Evolutionary conservation across 2,888 invertebrate genomes (phyloP).

Genomic region (Omphaloscelis lunosa): DNA sequence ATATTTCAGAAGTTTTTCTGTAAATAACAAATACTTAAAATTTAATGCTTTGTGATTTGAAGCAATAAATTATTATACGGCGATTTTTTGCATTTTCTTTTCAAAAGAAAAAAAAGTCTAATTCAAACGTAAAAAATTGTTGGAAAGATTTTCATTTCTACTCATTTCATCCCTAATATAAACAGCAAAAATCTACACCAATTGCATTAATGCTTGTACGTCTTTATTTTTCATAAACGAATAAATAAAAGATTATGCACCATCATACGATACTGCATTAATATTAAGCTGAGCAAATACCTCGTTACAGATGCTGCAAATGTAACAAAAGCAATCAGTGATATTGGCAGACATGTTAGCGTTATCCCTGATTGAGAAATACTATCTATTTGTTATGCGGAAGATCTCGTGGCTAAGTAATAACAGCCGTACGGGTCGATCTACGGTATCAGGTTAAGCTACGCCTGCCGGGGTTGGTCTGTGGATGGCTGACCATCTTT

Average conservation of each 20-base stretch:
- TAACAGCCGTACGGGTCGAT: no score
- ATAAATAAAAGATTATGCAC: background rate
- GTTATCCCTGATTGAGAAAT: constrained; percentile 37
- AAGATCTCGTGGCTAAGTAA: no score
- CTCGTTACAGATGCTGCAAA: background rate
- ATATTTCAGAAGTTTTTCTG: background rate
- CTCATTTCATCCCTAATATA: background rate
- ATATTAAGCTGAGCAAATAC: constrained; percentile 5
- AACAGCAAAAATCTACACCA: background rate
- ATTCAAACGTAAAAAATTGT: no score
- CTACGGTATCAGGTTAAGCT: no score
- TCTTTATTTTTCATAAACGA: background rate
- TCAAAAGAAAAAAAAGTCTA: background rate
- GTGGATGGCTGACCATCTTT: no score
- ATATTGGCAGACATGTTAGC: constrained; percentile 22
- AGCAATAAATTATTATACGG: background rate
- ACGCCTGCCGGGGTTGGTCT: no score
- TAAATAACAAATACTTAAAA: background rate
- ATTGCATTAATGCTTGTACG: background rate
- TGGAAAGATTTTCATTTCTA: background rate
- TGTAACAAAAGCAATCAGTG: constrained; percentile 34
- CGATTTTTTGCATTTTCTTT: no score
- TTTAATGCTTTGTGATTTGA: background rate
- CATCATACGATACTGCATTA: background rate
- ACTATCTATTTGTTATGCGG: constrained; percentile 41